Conservation (phyloP, 53 echinoderm and acorn worm species). For the Holothuria scabra region DNA sequence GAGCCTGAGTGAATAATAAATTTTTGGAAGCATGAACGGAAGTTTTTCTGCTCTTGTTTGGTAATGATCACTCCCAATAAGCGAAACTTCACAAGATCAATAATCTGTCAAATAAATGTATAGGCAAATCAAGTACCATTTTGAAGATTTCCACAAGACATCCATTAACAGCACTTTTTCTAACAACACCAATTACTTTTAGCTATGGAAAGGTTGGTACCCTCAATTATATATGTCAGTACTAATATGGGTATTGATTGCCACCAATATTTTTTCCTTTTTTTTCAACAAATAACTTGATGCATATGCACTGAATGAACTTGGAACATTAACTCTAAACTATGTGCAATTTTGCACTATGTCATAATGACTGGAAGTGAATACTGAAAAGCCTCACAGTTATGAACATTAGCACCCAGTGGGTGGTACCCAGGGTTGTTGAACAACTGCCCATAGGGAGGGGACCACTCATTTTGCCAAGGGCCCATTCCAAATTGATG, state of each 20-base stretch:
- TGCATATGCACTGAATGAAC: no score
- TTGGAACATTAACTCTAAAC: neutral
- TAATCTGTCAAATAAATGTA: neutral
- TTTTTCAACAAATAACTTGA: no score
- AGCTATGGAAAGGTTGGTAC: neutral
- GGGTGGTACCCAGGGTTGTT: neutral
- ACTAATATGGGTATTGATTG: neutral
- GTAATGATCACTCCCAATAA: conserved; percentile 20
- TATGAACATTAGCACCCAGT: neutral
- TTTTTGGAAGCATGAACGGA: neutral
- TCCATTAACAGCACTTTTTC: neutral
- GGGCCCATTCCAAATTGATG: neutral
- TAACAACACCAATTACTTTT: neutral
- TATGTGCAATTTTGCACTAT: neutral
- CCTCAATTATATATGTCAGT: neutral
- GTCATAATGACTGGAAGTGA: no score
- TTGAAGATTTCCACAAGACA: neutral
- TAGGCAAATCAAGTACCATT: neutral
- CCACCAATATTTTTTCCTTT: neutral
- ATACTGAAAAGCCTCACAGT: conserved; percentile 1
- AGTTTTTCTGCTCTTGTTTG: neutral
- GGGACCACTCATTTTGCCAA: neutral
- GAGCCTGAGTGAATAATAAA: neutral
- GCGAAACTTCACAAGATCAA: conserved; percentile 1
- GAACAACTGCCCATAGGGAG: neutral